phyloP scores from a whole-genome alignment of 2,797 vertebrate species.

The Poeciliopsis paucimaculata region DNA sequence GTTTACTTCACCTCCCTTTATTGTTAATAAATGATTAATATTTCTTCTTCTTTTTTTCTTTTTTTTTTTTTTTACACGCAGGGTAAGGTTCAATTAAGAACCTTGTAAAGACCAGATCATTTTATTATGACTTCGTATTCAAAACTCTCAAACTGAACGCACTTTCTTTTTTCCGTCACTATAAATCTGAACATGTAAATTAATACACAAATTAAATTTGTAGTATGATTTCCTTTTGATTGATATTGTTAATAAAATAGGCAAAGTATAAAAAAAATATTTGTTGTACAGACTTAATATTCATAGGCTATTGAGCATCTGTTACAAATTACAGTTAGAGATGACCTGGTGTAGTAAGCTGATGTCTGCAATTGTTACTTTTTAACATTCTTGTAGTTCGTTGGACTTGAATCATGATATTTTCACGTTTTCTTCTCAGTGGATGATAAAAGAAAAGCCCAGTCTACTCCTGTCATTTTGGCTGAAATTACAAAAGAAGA shows the following conservation, averaged over 20 bases:
- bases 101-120: neutral
- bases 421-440: conserved; percentile 65
- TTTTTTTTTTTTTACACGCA: no score
- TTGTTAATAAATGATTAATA: neutral
- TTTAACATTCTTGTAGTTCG: neutral
- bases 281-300: neutral
- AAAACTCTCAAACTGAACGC: neutral
- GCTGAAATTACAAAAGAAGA: conserved; percentile 85
- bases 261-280: neutral
- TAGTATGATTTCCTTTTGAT: no score
- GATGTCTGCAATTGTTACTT: neutral
- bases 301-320: neutral
- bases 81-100: neutral
- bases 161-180: neutral
- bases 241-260: neutral
- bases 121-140: neutral
- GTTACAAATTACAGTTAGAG: conserved; percentile 5
- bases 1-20: neutral
- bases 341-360: neutral
- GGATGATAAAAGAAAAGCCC: conserved; percentile 82
- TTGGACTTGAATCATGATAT: neutral
- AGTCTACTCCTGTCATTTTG: conserved; percentile 81
- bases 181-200: neutral
- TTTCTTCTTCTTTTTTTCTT: neutral
- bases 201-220: neutral